A percentile compares a stretch with the other conserved stretches of the same genome.
These are phyloP conservation scores for Protodeltote pygarga DNA, from an alignment of 2,888 invertebrate species.

Conservation along the genomic window DNA sequence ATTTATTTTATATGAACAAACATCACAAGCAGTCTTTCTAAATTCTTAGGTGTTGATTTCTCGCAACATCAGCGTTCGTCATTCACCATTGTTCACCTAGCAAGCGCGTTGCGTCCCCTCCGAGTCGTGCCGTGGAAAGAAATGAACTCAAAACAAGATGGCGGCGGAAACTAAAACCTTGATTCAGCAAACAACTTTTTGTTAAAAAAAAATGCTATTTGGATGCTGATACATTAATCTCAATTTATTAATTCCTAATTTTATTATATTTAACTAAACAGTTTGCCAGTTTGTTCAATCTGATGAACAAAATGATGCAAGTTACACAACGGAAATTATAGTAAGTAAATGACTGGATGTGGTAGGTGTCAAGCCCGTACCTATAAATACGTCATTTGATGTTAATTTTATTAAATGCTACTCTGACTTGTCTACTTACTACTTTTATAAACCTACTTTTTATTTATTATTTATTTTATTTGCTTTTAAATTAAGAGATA, in stretches of 20 bases:
- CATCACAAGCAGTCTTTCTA: conserved; percentile 23
- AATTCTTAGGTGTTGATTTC: conserved; percentile 7
- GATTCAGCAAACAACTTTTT: background rate
- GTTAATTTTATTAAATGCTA: background rate
- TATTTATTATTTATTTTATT: background rate
- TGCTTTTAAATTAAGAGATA: background rate
- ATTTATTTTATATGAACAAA: no score
- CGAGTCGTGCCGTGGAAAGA: conserved; percentile 41
- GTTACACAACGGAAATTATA: no score
- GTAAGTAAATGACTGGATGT: background rate
- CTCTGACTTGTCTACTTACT: background rate
- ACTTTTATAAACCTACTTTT: background rate
- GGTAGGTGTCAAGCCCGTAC: background rate
- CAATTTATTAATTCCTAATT: no score
- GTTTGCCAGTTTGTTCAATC: no score
- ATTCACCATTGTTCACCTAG: conserved; percentile 10
- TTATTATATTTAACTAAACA: no score
- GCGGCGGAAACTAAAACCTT: conserved; percentile 46
- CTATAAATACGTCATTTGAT: no score
- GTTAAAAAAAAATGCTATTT: no score
- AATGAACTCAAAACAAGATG: conserved; percentile 63
- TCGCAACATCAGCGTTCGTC: conserved; percentile 17
- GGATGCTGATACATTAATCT: no score
- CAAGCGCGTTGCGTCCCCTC: conserved; percentile 44
- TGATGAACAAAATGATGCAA: no score